Evolutionary conservation across 2,113 vertebrate genomes (phyloP).

Genomic region (Xyliphius kryptos): DNA sequence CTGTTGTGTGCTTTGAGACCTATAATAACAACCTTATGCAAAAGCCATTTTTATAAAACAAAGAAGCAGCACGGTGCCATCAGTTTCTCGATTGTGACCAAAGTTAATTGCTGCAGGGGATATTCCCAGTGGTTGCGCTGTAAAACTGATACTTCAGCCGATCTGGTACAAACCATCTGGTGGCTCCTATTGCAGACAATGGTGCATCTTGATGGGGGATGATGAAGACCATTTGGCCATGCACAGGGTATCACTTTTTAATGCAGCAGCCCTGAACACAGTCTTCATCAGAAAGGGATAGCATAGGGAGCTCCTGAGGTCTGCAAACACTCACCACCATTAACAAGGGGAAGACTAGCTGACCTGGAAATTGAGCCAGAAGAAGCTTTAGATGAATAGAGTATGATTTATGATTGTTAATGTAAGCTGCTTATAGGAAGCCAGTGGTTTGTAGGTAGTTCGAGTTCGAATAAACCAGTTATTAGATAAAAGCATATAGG

Average conservation of each 20-base stretch:
- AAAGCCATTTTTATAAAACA: constrained; percentile 24
- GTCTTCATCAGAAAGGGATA: constrained; percentile 27
- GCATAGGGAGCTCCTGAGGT: constrained; percentile 16
- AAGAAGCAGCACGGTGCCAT: constrained; percentile 31
- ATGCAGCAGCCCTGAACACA: constrained; percentile 43
- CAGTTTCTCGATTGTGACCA: constrained; percentile 39
- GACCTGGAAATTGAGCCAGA: not conserved
- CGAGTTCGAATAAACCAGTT: no score
- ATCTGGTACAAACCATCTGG: constrained; percentile 51
- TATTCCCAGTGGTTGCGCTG: constrained; percentile 40
- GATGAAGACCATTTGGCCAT: constrained; percentile 39
- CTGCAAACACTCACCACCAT: constrained; percentile 37
- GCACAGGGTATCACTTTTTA: constrained; percentile 39
- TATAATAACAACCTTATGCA: constrained; percentile 17
- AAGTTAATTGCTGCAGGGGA: constrained; percentile 44
- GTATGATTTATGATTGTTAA: constrained; percentile 52
- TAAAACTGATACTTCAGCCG: constrained; percentile 44
- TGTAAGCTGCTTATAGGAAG: constrained; percentile 36
- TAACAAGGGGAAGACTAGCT: constrained; percentile 37
- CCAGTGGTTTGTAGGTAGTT: not conserved
- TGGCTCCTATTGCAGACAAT: constrained; percentile 39
- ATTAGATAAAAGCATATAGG: no score
- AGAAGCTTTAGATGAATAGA: constrained; percentile 38
- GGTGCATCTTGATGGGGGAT: constrained; percentile 41
- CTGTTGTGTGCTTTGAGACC: constrained; percentile 13